Percentiles rank a stretch among this genome's conserved stretches.
phyloP scores from a whole-genome alignment of 2,113 vertebrate species.

The Chinchilla lanigera region DNA sequence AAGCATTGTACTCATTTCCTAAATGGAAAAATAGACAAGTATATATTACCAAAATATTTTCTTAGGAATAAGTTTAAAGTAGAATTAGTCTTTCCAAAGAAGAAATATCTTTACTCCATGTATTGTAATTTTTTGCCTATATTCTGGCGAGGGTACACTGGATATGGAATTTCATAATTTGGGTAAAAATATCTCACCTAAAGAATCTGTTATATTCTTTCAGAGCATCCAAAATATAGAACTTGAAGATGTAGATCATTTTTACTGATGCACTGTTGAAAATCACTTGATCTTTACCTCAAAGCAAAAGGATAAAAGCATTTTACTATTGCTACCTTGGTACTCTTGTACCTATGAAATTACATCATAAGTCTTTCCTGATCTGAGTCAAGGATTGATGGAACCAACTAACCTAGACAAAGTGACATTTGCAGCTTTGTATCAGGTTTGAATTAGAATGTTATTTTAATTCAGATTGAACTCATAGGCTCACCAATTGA shows the following conservation, averaged over 20 bases:
- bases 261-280: not conserved
- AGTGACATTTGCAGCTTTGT: not conserved
- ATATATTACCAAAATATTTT: not conserved
- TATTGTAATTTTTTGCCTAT: not conserved
- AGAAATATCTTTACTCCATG: not conserved
- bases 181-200: not conserved
- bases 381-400: not conserved
- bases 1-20: not conserved
- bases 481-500: not conserved
- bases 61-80: conserved; percentile 42
- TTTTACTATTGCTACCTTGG: not conserved
- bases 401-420: not conserved
- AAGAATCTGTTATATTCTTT: not conserved
- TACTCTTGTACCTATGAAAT: not conserved
- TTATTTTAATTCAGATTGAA: not conserved
- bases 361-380: not conserved
- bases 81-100: conserved; percentile 14
- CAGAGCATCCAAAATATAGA: not conserved
- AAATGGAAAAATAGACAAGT: conserved; percentile 3
- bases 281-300: not conserved
- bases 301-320: not conserved
- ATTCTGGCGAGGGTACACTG: not conserved
- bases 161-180: not conserved
- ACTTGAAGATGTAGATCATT: not conserved
- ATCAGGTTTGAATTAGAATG: not conserved